Evolutionary conservation across 2,888 invertebrate genomes (phyloP).

Genomic region (Aricia artaxerxes): DNA sequence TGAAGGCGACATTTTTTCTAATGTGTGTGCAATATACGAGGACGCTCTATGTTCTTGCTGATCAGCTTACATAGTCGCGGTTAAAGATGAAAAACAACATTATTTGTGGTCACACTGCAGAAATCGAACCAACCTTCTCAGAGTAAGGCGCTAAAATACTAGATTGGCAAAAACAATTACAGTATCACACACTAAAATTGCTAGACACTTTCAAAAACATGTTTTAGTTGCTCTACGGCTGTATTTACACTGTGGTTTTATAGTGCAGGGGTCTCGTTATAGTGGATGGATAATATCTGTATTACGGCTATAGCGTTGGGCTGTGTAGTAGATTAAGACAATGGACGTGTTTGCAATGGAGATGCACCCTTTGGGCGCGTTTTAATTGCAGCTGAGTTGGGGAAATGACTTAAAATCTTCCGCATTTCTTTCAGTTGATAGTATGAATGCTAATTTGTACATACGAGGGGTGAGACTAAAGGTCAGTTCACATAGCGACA

Average conservation of each 20-base stretch:
- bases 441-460: constrained; percentile 46
- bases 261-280: constrained; percentile 48
- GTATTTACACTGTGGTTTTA: neutral
- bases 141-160: no score
- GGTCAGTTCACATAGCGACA: no score
- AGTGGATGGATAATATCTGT: constrained; percentile 55
- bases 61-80: no score
- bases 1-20: no score
- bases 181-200: no score
- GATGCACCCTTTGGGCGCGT: constrained; percentile 76
- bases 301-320: constrained; percentile 57
- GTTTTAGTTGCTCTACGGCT: neutral
- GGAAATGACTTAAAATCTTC: constrained; percentile 55
- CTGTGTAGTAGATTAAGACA: constrained; percentile 74
- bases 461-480: constrained; percentile 27
- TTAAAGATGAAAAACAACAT: no score
- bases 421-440: constrained; percentile 59
- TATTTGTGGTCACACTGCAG: no score
- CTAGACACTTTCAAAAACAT: neutral
- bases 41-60: no score
- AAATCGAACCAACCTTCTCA: no score
- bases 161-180: no score
- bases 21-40: no score
- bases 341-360: constrained; percentile 77
- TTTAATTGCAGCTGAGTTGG: constrained; percentile 69